Evolutionary conservation across 2,888 invertebrate genomes (phyloP), one percentile per base, ranked within the genome.

Genomic region (Cerceris ruficornis): DNA sequence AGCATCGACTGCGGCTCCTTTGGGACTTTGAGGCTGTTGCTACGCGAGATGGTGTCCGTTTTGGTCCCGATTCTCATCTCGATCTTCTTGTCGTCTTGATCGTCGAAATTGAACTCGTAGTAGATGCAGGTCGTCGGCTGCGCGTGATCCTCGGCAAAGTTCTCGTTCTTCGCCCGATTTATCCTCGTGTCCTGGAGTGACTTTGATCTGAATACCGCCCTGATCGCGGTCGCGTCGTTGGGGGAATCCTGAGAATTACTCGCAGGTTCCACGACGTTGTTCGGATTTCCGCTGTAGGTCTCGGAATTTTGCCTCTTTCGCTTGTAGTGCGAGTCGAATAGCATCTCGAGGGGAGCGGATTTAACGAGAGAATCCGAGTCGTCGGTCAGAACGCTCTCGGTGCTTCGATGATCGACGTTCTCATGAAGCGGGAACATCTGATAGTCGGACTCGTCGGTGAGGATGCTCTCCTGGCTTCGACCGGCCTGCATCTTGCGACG

Each of bases 351-450:
- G 0, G 96, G 96, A 0, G 96, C 96, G 69, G 96, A 96, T 91
- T 96, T 96, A 7, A 96, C 96, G 83, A 95, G 94, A 0, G 91
- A 90, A 85, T 96, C 96, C 0, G 96, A 96, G 81, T 96, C 97
- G 90, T 97, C 97, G 0, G 96, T 96, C 0, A 97, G 90, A 6
- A 97, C 95, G 87, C 96, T 96, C 89, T 97, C 97, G 87, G 97
- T 94, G 71, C 96, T 97, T 87, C 96, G 96, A 88, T 96, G 96
- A 87, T 95, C 96, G 6, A 95, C 95, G 87, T 95, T 94, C 49
- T 90, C 89, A 42, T 86, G 86, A 65, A 91, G 55, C 1, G 93
- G 94, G 75, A 95, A 93, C 70, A 92, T 90, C 54, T 94, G 95
- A 84, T 94, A 94, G 68, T 95, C 95, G 15, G 95, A 94, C 82